phyloP scores from a whole-genome alignment of 2,888 invertebrate species.

The Erpobdella octoculata region DNA sequence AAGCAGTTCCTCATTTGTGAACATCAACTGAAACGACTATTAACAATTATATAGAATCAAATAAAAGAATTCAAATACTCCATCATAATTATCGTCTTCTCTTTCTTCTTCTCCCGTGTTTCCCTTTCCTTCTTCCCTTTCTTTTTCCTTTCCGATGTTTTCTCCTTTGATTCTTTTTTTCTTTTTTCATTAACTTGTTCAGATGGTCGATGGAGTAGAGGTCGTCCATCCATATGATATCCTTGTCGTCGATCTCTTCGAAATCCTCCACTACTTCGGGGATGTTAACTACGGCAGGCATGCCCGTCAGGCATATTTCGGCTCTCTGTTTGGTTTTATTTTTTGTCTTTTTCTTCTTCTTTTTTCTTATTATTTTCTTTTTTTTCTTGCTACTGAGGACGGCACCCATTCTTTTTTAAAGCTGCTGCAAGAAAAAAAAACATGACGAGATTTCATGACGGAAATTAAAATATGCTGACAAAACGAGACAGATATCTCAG shows the following conservation, averaged over 20 bases:
- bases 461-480: too few relatives aligned
- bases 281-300: neutral
- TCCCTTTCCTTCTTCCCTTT: neutral
- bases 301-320: neutral
- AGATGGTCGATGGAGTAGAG: neutral
- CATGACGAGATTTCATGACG: too few relatives aligned
- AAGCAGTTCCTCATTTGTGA: neutral
- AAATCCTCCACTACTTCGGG: neutral
- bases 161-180: neutral
- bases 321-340: neutral
- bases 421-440: too few relatives aligned
- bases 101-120: neutral
- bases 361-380: neutral
- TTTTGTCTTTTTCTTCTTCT: neutral
- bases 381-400: neutral
- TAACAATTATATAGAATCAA: too few relatives aligned
- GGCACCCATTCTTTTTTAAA: neutral
- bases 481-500: too few relatives aligned
- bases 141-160: neutral
- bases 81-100: neutral
- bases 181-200: neutral
- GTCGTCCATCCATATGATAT: neutral
- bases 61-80: neutral
- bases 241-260: neutral
- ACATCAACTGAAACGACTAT: too few relatives aligned